Percentiles rank a stretch among this genome's conserved stretches.
Conservation (phyloP, 2,888 invertebrate genomes). For the Drosophila bunnanda region DNA sequence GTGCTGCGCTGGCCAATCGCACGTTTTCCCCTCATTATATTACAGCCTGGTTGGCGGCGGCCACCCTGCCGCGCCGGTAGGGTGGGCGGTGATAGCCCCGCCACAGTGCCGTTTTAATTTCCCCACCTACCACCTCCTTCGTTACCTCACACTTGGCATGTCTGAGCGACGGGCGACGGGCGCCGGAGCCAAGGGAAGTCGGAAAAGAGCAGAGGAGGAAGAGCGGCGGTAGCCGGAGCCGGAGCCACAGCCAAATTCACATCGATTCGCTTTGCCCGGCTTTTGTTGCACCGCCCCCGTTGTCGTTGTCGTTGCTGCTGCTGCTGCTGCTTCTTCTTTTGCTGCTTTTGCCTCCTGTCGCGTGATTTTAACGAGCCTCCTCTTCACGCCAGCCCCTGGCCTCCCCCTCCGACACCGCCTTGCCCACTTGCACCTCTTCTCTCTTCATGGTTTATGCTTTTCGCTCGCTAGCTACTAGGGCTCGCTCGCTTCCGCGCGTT, state of each 20-base stretch:
- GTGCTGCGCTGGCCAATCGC: slow-evolving; percentile 26
- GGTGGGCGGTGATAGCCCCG: not conserved
- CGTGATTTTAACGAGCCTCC: slow-evolving; percentile 77
- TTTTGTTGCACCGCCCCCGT: slow-evolving; percentile 60
- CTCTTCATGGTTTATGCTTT: slow-evolving; percentile 76
- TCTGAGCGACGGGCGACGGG: slow-evolving; percentile 41
- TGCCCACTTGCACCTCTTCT: slow-evolving; percentile 22
- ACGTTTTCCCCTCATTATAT: slow-evolving; percentile 31
- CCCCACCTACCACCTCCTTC: not conserved
- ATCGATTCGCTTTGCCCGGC: slow-evolving; percentile 62
- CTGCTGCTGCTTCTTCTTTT: slow-evolving; percentile 23
- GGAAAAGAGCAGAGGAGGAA: slow-evolving; percentile 11
- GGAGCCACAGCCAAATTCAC: slow-evolving; percentile 48
- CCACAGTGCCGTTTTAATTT: slow-evolving; percentile 13
- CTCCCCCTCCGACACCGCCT: not conserved
- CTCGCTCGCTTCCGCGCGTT: slow-evolving; percentile 72
- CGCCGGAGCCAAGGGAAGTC: slow-evolving; percentile 21
- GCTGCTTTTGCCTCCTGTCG: slow-evolving; percentile 65
- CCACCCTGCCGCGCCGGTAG: slow-evolving; percentile 1
- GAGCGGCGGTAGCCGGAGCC: slow-evolving; percentile 17
- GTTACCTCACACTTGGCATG: slow-evolving; percentile 25
- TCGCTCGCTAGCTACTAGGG: slow-evolving; percentile 60
- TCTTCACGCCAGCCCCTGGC: slow-evolving; percentile 9
- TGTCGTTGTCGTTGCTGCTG: slow-evolving; percentile 31
- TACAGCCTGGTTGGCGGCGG: slow-evolving; percentile 15